Conservation (phyloP, 2,113 vertebrate species). For the Daphoenositta chrysoptera region DNA sequence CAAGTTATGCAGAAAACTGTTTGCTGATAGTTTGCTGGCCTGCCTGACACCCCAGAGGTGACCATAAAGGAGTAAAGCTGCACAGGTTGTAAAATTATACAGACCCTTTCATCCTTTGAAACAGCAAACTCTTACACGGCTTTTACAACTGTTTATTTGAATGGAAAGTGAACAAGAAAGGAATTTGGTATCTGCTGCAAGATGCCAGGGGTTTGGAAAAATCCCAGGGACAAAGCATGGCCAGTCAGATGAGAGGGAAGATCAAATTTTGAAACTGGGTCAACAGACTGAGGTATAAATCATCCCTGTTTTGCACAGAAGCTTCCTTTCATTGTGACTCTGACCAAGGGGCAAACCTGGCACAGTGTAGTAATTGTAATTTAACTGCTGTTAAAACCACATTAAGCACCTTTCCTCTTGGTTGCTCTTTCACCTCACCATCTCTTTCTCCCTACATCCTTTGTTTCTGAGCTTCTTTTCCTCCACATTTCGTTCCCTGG, state of each 20-base stretch:
- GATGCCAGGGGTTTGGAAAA: not conserved
- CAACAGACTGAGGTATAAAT: not conserved
- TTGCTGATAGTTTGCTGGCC: not conserved
- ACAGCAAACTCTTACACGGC: not conserved
- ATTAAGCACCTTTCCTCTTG: not conserved
- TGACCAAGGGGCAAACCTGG: not conserved
- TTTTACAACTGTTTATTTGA: not conserved
- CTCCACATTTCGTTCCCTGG: not conserved
- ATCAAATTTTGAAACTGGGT: not conserved
- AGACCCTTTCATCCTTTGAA: not conserved
- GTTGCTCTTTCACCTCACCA: not conserved
- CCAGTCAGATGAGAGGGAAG: not conserved
- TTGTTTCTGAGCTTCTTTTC: not conserved
- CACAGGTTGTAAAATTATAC: not conserved
- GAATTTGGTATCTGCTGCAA: not conserved
- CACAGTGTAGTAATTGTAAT: not conserved
- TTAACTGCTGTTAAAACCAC: not conserved
- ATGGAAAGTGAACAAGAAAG: not conserved
- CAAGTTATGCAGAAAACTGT: not conserved
- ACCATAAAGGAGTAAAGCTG: not conserved
- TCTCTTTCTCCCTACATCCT: not conserved
- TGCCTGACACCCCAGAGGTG: not conserved
- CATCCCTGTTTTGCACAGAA: not conserved
- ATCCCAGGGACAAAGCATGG: not conserved
- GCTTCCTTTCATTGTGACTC: not conserved